These are phyloP conservation scores for Triplophysa yarkandensis DNA, from an alignment of 2,797 vertebrate species.

Conservation along the genomic window DNA sequence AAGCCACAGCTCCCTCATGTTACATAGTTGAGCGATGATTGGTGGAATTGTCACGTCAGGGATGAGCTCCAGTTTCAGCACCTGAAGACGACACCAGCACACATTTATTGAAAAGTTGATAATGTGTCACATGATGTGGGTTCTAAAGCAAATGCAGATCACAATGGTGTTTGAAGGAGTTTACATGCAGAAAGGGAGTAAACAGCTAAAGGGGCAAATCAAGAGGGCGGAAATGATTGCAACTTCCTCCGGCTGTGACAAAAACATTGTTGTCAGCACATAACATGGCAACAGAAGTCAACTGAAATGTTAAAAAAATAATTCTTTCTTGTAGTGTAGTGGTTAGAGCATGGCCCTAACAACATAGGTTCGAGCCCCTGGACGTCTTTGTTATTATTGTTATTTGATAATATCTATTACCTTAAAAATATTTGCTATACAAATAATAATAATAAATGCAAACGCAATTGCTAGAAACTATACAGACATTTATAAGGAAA, in stretches of 20 bases:
- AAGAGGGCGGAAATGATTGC: not conserved
- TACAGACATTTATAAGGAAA: too few species aligned
- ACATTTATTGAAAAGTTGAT: too few species aligned
- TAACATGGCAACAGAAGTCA: not conserved
- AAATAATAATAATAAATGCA: too few species aligned
- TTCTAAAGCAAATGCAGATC: not conserved
- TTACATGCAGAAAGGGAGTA: not conserved
- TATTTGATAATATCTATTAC: too few species aligned
- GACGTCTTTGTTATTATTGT: too few species aligned
- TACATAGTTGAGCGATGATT: conserved; percentile 93
- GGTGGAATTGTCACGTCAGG: conserved; percentile 96
- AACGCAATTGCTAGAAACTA: too few species aligned
- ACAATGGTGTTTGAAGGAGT: not conserved
- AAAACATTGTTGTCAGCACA: not conserved
- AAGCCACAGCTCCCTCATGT: conserved; percentile 93
- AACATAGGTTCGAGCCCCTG: too few species aligned
- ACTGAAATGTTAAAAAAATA: not conserved
- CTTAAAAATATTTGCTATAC: too few species aligned
- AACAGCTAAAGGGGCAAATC: not conserved
- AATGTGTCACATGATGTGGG: too few species aligned
- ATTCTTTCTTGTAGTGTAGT: too few species aligned
- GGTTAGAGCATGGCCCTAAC: too few species aligned
- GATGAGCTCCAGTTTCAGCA: conserved; percentile 96
- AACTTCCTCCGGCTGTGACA: not conserved
- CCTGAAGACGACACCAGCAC: conserved; percentile 54